Percentiles rank a stretch among this genome's conserved stretches.
Conservation (phyloP, 2,113 vertebrate species). For the Trochalopteron elliotii region DNA sequence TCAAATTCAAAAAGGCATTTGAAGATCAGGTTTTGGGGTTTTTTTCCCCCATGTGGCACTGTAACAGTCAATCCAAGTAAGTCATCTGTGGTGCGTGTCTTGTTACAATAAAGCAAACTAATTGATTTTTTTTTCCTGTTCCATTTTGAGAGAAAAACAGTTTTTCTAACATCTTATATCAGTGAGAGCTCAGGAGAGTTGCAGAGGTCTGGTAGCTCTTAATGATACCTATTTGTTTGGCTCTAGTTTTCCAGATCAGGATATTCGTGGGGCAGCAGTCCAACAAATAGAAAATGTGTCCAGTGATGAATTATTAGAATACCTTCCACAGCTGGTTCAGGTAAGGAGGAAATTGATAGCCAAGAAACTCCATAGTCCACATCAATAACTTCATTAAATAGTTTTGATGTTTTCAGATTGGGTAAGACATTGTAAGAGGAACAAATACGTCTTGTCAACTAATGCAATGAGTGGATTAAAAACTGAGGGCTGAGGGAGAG, state of each 20-base stretch:
- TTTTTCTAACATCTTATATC: background rate
- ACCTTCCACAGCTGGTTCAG: constrained; percentile 87
- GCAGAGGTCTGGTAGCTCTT: background rate
- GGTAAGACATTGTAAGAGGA: background rate
- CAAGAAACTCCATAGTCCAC: background rate
- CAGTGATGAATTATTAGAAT: constrained; percentile 80
- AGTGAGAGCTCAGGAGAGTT: background rate
- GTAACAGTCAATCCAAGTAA: background rate
- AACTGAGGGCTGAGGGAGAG: background rate
- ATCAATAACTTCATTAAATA: constrained; percentile 42
- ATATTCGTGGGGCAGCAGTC: constrained; percentile 78
- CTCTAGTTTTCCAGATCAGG: constrained; percentile 86
- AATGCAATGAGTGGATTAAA: background rate
- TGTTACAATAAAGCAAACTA: background rate
- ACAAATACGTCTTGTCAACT: background rate
- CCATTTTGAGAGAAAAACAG: background rate
- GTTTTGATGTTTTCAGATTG: constrained; percentile 1
- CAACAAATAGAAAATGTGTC: constrained; percentile 78
- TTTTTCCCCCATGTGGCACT: background rate
- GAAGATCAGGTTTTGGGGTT: rapidly evolving
- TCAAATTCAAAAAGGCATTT: background rate
- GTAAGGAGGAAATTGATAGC: constrained; percentile 64
- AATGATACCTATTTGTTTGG: constrained; percentile 35
- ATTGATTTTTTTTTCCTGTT: background rate
- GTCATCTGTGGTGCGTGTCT: background rate